These are phyloP conservation scores for Castor canadensis DNA, from an alignment of 2,113 vertebrate genomes.

Conservation along the genomic window DNA sequence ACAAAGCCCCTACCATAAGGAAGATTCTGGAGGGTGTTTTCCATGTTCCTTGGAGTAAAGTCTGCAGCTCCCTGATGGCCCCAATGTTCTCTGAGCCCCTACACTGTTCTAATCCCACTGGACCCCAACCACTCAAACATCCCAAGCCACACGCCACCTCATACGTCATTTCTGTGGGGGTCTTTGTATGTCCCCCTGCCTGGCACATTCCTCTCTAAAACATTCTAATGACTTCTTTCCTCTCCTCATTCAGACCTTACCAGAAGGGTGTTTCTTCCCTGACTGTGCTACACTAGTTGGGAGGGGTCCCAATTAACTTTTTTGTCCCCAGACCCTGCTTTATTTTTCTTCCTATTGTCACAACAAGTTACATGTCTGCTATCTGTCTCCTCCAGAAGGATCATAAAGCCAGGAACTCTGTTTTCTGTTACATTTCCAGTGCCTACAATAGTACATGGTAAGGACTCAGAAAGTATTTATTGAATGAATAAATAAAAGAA, in stretches of 20 bases:
- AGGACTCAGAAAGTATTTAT: background rate
- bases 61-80: background rate
- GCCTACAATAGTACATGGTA: background rate
- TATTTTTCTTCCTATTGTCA: background rate
- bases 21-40: background rate
- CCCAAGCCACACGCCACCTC: background rate
- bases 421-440: background rate
- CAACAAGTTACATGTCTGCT: background rate
- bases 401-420: background rate
- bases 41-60: background rate
- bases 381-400: background rate
- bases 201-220: background rate
- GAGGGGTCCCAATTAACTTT: background rate
- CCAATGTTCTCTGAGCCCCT: background rate
- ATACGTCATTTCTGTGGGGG: rapidly evolving
- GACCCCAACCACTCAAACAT: background rate
- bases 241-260: background rate
- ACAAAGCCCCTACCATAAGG: background rate
- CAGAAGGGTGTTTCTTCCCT: background rate
- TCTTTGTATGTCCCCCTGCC: no score
- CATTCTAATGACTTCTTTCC: background rate
- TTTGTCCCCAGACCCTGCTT: background rate
- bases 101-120: background rate
- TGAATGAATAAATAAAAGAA: background rate
- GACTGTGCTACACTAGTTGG: no score